Percentiles rank a stretch among this genome's conserved stretches.
These are phyloP conservation scores for Dendrolimus punctatus DNA, from an alignment of 1,140 invertebrate genomes.

Conservation along the genomic window DNA sequence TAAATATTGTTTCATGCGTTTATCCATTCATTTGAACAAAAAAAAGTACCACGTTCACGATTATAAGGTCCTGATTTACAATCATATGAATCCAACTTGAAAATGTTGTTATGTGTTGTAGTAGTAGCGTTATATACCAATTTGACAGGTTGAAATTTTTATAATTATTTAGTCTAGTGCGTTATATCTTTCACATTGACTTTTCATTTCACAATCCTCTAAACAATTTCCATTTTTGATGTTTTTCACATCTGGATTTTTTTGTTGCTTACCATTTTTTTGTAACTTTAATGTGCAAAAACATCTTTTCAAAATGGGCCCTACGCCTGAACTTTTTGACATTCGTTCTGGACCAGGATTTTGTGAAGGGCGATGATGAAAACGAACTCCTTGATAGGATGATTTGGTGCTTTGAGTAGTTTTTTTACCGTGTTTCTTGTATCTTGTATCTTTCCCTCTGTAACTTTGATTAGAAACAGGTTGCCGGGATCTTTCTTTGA, in stretches of 20 bases:
- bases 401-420: not conserved
- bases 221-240: not conserved
- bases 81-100: too few relatives aligned
- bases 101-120: too few relatives aligned
- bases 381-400: slow-evolving; percentile 1
- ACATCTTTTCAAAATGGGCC: slow-evolving; percentile 16
- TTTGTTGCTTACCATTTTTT: slow-evolving; percentile 6
- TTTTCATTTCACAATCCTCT: too few relatives aligned
- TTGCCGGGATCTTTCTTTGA: slow-evolving; percentile 15
- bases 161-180: too few relatives aligned
- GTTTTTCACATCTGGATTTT: not conserved
- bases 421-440: slow-evolving; percentile 1
- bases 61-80: too few relatives aligned
- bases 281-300: slow-evolving; percentile 25
- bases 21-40: too few relatives aligned
- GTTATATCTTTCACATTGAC: too few relatives aligned
- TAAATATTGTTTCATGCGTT: too few relatives aligned
- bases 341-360: not conserved
- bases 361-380: slow-evolving; percentile 4
- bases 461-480: slow-evolving; percentile 5
- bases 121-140: too few relatives aligned
- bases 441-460: not conserved
- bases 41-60: too few relatives aligned
- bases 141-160: too few relatives aligned
- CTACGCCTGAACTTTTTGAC: slow-evolving; percentile 8